phyloP scores from a whole-genome alignment of 1,140 invertebrate species.

The Drosophila lacteicornis region DNA sequence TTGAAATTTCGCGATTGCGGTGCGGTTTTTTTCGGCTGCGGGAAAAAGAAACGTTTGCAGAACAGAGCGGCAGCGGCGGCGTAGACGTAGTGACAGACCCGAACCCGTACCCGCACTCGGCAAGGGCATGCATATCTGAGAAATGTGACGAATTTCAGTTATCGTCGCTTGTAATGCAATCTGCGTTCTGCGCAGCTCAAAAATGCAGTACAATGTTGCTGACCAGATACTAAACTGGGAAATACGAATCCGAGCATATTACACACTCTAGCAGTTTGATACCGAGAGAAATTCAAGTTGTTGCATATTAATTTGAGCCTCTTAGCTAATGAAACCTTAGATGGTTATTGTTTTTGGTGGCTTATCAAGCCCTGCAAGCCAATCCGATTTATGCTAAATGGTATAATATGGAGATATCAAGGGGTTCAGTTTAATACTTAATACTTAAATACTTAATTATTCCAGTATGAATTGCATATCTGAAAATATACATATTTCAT shows the following conservation, averaged over 20 bases:
- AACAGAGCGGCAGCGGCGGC: conserved; percentile 7
- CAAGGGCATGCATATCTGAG: conserved; percentile 52
- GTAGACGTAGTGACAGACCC: conserved; percentile 23
- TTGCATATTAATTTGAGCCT: conserved; percentile 27
- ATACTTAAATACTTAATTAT: too few species aligned
- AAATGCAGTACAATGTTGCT: conserved; percentile 28
- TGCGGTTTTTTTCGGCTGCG: conserved; percentile 18
- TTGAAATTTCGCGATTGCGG: conserved; percentile 27
- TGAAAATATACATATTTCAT: too few species aligned
- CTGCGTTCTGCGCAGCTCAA: conserved; percentile 41
- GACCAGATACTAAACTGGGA: conserved; percentile 30
- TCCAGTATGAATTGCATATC: too few species aligned
- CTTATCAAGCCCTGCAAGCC: background rate
- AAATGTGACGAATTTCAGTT: conserved; percentile 50
- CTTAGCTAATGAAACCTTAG: conserved; percentile 13
- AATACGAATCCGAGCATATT: conserved; percentile 6
- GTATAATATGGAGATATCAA: background rate
- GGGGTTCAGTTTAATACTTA: background rate
- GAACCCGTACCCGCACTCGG: conserved; percentile 15
- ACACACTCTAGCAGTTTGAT: background rate
- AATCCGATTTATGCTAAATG: background rate
- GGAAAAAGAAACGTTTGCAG: conserved; percentile 44
- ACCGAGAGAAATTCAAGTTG: conserved; percentile 3
- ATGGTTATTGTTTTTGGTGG: background rate
- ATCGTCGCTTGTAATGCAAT: conserved; percentile 61